These are phyloP conservation scores for Disparrhopalites patrizii DNA, from an alignment of 2,888 invertebrate genomes.

Conservation along the genomic window DNA sequence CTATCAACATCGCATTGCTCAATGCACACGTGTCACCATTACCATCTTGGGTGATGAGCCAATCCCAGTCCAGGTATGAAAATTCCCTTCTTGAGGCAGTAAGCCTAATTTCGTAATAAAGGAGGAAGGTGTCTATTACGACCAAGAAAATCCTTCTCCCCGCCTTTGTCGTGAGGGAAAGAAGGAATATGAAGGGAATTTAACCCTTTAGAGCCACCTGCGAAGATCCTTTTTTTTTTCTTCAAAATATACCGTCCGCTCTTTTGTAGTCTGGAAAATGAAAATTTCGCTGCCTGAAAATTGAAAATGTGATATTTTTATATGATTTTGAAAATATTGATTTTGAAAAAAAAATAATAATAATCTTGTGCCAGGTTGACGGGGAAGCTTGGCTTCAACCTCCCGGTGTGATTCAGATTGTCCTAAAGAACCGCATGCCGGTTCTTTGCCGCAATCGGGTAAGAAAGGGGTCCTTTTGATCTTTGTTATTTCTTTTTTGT, in stretches of 20 bases:
- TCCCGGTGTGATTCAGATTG: conserved; percentile 90
- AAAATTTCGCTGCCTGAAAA: not conserved
- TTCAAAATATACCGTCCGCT: too few species aligned
- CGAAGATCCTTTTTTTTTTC: too few species aligned
- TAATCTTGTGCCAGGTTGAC: conserved; percentile 68
- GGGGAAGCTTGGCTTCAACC: conserved; percentile 98
- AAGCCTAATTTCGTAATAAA: too few species aligned
- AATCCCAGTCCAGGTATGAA: conserved; percentile 48
- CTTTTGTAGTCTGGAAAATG: too few species aligned
- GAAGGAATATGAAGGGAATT: too few species aligned
- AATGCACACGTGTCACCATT: conserved; percentile 92
- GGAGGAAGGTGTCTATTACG: too few species aligned
- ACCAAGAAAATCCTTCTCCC: too few species aligned
- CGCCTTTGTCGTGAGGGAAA: too few species aligned
- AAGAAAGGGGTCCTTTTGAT: conserved; percentile 45
- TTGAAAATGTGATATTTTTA: not conserved
- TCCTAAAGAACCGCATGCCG: conserved; percentile 95
- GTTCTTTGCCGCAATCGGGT: conserved; percentile 88
- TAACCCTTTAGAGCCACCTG: too few species aligned
- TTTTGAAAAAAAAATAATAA: not conserved
- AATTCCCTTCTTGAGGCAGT: too few species aligned
- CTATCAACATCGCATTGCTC: conserved; percentile 95
- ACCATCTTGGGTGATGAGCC: conserved; percentile 73
- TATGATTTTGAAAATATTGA: not conserved
- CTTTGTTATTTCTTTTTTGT: not conserved